These are phyloP conservation scores for Ceratina calcarata DNA, from an alignment of 1,140 invertebrate species.

Conservation along the genomic window DNA sequence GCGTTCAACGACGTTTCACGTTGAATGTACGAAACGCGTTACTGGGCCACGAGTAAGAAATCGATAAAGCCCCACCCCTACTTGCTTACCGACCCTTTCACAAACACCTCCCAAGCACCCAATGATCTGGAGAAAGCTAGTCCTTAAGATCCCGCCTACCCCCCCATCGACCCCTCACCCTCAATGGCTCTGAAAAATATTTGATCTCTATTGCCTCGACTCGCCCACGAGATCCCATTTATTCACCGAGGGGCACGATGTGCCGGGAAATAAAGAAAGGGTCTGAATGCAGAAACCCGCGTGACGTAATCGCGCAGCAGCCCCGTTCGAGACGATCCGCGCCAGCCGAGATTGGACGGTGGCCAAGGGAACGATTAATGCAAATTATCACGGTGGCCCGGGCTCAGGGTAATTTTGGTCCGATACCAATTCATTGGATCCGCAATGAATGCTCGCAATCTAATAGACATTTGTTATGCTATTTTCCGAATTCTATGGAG, in stretches of 20 bases:
- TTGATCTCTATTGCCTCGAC: conserved; percentile 34
- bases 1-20: conserved; percentile 50
- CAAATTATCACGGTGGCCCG: conserved; percentile 17
- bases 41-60: conserved; percentile 78
- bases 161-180: conserved; percentile 53
- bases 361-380: conserved; percentile 52
- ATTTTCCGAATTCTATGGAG: background rate
- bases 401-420: background rate
- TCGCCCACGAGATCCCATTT: background rate
- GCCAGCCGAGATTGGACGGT: conserved; percentile 26
- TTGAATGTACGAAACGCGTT: conserved; percentile 67
- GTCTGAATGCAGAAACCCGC: too few relatives aligned
- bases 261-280: background rate
- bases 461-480: background rate
- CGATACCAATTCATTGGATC: background rate
- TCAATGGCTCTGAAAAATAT: conserved; percentile 63
- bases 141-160: conserved; percentile 67
- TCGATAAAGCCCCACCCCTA: conserved; percentile 76
- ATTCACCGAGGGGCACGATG: background rate
- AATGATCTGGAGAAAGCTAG: conserved; percentile 56
- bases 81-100: conserved; percentile 46
- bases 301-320: too few relatives aligned
- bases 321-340: background rate
- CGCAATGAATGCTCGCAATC: too few relatives aligned
- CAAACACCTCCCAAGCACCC: conserved; percentile 40